Base-by-base conservation (phyloP, 2,113 vertebrate genomes). In the Megaceryle maxima region DNA sequence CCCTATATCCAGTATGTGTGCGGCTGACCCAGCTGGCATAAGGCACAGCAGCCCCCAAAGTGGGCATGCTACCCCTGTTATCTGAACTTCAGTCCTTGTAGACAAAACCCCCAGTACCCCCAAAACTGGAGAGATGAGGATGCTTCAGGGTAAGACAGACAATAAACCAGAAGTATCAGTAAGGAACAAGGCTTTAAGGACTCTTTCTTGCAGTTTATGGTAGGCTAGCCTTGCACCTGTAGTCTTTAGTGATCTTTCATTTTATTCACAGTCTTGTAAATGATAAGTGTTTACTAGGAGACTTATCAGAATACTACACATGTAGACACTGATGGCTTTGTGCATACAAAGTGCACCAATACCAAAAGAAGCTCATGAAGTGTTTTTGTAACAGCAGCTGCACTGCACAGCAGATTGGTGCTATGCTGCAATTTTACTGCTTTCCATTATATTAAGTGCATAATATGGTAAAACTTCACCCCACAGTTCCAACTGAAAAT, bases 1-100 rank as follows among this genome's bases (percentile, higher is more conserved):
- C 33, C 12, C 24, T 39, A 11, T 19, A 33, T 12, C 13, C 15
- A 19, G 12, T 3, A 11, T 0, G 0, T 25, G 3, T 33, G 50
- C 19, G 69, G 11, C 48, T 74, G 55, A 39, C 3, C 12, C 12
- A 39, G 25, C 20, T 0, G 16, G 31, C 5, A 48, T 11, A 57
- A 67, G 14, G 20, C 17, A 19, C 20, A 29, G 53, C 22, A 76
- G 18, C 10, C 44, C 5, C 18, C 4, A 29, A 55, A 76, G 8
- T 2, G 1, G 22, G 5, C 3, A 3, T 25, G 6, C 4, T 62
- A 4, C 6, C 5, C 5, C 6, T 50, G 9, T 33, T 59, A 25
- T 55, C 59, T 48, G 17, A 53, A 15, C 17, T 44, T 66, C 39
- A 14, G 8, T n/a, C 26, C 48, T 51, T 53, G 11, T 8, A 31